phyloP scores from a whole-genome alignment of 2,113 vertebrate species.

The human region GRCh38 chr3:2511501-2512000 shows the following conservation, averaged over 20 bases:
- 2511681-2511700: constrained; percentile 77
- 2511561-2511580: constrained; percentile 80
- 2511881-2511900: not conserved
- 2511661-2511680: constrained; percentile 48
- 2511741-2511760: constrained; percentile 75
- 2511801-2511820: constrained; percentile 42
- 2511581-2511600: constrained; percentile 84
- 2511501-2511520: constrained; percentile 74
- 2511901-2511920: not conserved
- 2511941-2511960: fast-evolving
- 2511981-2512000: not conserved
- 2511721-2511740: constrained; percentile 27
- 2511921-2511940: not conserved
- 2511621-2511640: constrained; percentile 70
- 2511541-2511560: constrained; percentile 79
- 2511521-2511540: constrained; percentile 78
- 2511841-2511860: constrained; percentile 39
- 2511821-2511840: constrained; percentile 9
- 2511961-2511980: not conserved
- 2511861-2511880: constrained; percentile 57
- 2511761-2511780: constrained; percentile 63
- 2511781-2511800: constrained; percentile 27
- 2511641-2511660: constrained; percentile 48
- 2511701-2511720: constrained; percentile 57
- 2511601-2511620: constrained; percentile 73